These are phyloP conservation scores for Geococcyx californianus DNA, from an alignment of 2,113 vertebrate species.

Conservation along the genomic window DNA sequence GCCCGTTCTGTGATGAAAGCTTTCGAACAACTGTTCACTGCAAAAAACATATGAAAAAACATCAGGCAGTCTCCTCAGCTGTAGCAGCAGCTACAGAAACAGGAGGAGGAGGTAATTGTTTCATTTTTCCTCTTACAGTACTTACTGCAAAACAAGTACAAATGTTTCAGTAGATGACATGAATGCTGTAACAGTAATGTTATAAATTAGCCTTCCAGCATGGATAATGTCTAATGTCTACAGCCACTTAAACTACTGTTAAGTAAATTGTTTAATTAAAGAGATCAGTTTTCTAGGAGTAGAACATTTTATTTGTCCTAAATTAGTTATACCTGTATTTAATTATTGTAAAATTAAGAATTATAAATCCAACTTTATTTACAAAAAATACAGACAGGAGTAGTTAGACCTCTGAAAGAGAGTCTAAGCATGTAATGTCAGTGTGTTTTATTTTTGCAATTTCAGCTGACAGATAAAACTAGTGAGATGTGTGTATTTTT, in stretches of 20 bases:
- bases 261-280: not conserved
- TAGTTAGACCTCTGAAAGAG: not conserved
- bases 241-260: not conserved
- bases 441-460: not conserved
- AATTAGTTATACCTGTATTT: not conserved
- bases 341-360: not conserved
- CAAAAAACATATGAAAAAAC: slow-evolving; percentile 93
- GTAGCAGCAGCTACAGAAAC: slow-evolving; percentile 68
- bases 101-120: slow-evolving; percentile 79
- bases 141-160: not conserved
- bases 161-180: slow-evolving; percentile 1
- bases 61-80: slow-evolving; percentile 76
- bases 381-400: not conserved
- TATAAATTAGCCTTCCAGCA: not conserved
- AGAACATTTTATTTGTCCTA: not conserved
- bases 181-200: not conserved
- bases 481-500: not conserved
- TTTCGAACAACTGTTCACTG: slow-evolving; percentile 91
- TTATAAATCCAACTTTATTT: not conserved
- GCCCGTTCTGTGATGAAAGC: slow-evolving; percentile 89
- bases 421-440: not conserved
- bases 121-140: slow-evolving; percentile 31
- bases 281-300: not conserved
- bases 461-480: not conserved
- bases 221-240: not conserved